These are phyloP conservation scores for Sylvilagus floridanus DNA, from an alignment of 2,797 vertebrate species.

Conservation along the genomic window DNA sequence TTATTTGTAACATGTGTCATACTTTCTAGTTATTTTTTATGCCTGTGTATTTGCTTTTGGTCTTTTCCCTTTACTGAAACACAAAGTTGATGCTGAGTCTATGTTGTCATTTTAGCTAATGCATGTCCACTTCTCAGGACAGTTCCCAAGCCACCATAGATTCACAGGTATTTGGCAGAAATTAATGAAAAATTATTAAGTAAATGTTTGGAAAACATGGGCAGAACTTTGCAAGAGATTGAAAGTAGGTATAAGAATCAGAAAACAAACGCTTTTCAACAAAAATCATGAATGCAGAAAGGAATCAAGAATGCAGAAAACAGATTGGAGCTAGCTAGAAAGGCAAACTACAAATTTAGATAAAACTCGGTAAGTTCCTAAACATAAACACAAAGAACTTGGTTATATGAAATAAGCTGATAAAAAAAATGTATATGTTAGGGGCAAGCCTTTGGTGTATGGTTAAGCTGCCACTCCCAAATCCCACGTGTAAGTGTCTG, in stretches of 20 bases:
- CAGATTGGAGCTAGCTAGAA: neutral
- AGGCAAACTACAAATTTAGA: neutral
- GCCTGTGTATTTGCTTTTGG: neutral
- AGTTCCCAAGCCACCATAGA: neutral
- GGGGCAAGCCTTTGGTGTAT: too few relatives aligned
- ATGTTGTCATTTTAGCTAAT: neutral
- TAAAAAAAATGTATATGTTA: neutral
- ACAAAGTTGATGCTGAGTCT: neutral
- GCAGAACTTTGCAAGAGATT: neutral
- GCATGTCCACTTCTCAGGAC: neutral
- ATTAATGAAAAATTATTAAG: neutral
- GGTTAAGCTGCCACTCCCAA: too few relatives aligned
- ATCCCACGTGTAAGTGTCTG: too few relatives aligned
- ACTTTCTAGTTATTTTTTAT: constrained; percentile 2
- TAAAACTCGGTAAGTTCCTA: neutral
- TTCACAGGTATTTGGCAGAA: neutral
- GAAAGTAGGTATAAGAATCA: neutral
- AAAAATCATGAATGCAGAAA: too few relatives aligned
- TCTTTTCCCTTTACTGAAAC: neutral
- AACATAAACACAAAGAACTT: neutral
- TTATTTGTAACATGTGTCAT: neutral
- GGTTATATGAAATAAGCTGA: neutral
- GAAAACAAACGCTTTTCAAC: neutral
- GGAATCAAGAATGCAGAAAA: neutral
- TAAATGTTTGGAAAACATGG: neutral